Percentiles rank a stretch among this genome's conserved stretches.
Evolutionary conservation across 2,797 vertebrate species (phyloP).

Genomic region (Pipistrellus pipistrellus): DNA sequence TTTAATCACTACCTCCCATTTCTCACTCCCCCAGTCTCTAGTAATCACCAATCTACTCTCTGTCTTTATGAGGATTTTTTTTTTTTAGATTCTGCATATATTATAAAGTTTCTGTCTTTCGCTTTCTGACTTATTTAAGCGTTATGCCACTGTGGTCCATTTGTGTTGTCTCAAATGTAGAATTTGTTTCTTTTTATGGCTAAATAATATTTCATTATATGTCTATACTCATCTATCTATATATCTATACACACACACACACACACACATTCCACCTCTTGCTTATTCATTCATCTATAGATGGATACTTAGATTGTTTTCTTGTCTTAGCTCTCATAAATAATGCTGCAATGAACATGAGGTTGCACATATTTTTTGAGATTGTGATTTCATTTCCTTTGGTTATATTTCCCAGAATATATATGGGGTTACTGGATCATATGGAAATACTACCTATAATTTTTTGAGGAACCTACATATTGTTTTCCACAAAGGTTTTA

Average conservation of each 20-base stretch:
- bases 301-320: neutral
- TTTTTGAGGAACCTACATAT: neutral
- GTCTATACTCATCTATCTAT: neutral
- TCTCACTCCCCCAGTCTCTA: neutral
- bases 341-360: neutral
- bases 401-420: neutral
- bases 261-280: neutral
- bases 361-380: neutral
- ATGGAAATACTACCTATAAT: neutral
- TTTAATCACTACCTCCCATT: neutral
- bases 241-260: too few species aligned
- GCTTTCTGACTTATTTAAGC: neutral
- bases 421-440: neutral
- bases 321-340: neutral
- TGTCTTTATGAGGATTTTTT: neutral
- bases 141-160: neutral
- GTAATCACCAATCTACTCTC: neutral
- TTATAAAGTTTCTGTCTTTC: constrained; percentile 24
- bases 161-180: neutral
- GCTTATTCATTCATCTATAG: neutral
- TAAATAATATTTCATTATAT: neutral
- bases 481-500: neutral
- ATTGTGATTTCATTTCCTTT: neutral
- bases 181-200: neutral
- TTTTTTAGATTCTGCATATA: neutral